Conservation (phyloP, 2,888 invertebrate genomes). For the Amphipoea oculea region DNA sequence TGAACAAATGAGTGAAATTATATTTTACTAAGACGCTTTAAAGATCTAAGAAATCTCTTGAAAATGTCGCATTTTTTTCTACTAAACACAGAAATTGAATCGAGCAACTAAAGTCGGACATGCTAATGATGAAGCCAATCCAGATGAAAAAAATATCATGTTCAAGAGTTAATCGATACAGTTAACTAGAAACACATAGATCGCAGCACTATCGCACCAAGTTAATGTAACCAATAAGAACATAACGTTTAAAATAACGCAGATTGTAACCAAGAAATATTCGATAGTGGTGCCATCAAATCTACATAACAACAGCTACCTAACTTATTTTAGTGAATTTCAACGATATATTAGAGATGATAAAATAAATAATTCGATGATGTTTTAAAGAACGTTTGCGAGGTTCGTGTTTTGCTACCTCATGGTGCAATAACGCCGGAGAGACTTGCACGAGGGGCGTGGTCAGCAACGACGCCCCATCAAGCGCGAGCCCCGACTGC, state of each 20-base stretch:
- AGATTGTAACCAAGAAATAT: not conserved
- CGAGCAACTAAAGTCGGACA: constrained; percentile 16
- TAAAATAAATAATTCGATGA: constrained; percentile 20
- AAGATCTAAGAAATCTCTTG: not conserved
- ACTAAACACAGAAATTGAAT: constrained; percentile 8
- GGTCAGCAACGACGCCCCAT: constrained; percentile 80
- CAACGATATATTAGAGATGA: constrained; percentile 14
- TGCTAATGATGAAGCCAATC: constrained; percentile 14
- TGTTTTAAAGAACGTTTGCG: constrained; percentile 17
- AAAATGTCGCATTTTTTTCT: not conserved
- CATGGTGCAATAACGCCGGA: constrained; percentile 80
- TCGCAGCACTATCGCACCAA: constrained; percentile 20
- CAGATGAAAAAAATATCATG: constrained; percentile 16
- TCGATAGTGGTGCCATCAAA: constrained; percentile 16
- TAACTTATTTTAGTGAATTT: constrained; percentile 14
- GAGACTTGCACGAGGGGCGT: constrained; percentile 83
- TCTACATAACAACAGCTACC: constrained; percentile 14
- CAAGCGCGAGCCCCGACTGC: constrained; percentile 82
- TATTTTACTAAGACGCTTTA: not conserved
- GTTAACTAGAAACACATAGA: constrained; percentile 4
- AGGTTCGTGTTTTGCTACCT: constrained; percentile 74
- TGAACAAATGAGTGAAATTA: not conserved
- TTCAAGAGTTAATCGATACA: constrained; percentile 18
- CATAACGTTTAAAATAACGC: not conserved
- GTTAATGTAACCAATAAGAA: not conserved